Conservation (phyloP, 2,797 vertebrate genomes). For the Astyanax mexicanus region DNA sequence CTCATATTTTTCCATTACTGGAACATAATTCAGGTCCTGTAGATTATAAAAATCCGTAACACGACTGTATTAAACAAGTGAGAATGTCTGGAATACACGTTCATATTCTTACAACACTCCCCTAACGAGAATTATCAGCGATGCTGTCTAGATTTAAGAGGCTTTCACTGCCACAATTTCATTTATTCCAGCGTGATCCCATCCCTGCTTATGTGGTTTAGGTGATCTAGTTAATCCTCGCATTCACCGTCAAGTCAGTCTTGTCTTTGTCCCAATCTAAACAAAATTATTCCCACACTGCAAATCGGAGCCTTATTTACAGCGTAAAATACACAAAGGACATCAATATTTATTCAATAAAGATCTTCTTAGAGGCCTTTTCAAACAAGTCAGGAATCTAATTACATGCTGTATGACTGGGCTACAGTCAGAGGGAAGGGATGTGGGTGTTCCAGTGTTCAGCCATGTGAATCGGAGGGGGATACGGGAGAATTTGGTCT, state of each 20-base stretch:
- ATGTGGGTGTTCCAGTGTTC: slow-evolving; percentile 8
- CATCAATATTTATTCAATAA: slow-evolving; percentile 66
- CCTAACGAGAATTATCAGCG: too few relatives aligned
- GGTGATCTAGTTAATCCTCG: slow-evolving; percentile 91
- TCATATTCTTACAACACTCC: too few relatives aligned
- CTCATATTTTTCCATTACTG: too few relatives aligned
- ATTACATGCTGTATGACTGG: slow-evolving; percentile 51
- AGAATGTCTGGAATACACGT: too few relatives aligned
- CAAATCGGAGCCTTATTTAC: slow-evolving; percentile 80
- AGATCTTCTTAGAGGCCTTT: slow-evolving; percentile 68
- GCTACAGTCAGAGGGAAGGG: slow-evolving; percentile 32
- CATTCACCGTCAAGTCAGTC: slow-evolving; percentile 90
- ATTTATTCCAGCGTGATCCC: slow-evolving; percentile 79
- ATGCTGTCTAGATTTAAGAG: not conserved
- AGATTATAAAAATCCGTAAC: too few relatives aligned
- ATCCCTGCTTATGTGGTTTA: slow-evolving; percentile 87
- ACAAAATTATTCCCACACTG: slow-evolving; percentile 82
- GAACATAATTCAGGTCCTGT: too few relatives aligned
- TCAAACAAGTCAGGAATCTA: slow-evolving; percentile 54
- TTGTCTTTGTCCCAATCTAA: slow-evolving; percentile 75
- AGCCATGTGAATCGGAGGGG: slow-evolving; percentile 1
- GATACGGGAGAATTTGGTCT: slow-evolving; percentile 5
- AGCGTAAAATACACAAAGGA: slow-evolving; percentile 76
- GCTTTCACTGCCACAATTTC: slow-evolving; percentile 59
- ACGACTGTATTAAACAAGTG: too few relatives aligned